Conservation (phyloP, 2,113 vertebrate species). For the Oxyura jamaicensis region DNA sequence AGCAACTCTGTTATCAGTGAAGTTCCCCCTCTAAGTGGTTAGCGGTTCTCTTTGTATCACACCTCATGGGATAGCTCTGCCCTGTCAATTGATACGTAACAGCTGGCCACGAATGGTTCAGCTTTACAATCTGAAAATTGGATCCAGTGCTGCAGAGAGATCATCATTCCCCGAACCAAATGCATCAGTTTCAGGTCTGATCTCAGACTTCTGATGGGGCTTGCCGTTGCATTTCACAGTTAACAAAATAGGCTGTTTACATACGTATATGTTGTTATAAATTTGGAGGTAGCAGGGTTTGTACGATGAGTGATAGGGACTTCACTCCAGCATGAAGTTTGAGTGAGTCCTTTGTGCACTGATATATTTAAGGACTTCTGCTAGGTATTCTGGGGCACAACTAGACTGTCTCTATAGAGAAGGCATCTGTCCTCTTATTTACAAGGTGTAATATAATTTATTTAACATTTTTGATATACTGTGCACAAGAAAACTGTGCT, state of each 20-base stretch:
- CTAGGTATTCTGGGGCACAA: not conserved
- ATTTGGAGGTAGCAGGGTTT: not conserved
- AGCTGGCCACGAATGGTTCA: not conserved
- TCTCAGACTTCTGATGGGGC: not conserved
- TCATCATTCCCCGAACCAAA: not conserved
- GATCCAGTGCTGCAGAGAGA: not conserved
- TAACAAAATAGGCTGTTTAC: not conserved
- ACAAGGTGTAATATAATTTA: not conserved
- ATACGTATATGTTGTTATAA: not conserved
- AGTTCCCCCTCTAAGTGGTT: not conserved
- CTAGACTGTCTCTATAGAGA: not conserved
- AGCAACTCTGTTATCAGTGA: not conserved
- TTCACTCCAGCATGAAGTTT: not conserved
- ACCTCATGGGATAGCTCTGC: not conserved
- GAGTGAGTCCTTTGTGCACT: not conserved
- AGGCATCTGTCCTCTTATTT: not conserved
- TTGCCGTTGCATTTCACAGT: not conserved
- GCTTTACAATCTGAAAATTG: not conserved
- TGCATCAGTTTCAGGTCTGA: not conserved
- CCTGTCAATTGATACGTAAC: not conserved
- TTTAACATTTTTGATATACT: not conserved
- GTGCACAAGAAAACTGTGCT: not conserved
- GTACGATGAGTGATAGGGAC: not conserved
- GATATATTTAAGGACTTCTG: not conserved
- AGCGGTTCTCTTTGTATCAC: not conserved